phyloP scores from a whole-genome alignment of 2,888 invertebrate species.

The Cantharis rustica region DNA sequence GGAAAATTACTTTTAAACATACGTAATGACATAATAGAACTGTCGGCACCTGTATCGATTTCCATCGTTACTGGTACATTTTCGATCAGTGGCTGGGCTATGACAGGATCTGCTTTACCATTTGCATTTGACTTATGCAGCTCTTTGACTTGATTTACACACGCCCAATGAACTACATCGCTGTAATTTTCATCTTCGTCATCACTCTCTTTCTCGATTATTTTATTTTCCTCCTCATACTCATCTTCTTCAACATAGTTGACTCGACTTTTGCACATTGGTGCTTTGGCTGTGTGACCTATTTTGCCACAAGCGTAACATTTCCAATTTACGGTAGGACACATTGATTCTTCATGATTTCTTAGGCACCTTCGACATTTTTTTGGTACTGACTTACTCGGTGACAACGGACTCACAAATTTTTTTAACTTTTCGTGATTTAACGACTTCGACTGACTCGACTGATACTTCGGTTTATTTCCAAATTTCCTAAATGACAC shows the following conservation, averaged over 20 bases:
- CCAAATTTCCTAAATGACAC: background rate
- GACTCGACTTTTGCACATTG: background rate
- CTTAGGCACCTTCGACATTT: background rate
- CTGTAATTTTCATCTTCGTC: background rate
- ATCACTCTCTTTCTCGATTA: background rate
- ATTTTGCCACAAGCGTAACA: too few species aligned
- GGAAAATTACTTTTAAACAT: too few species aligned
- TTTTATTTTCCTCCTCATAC: background rate
- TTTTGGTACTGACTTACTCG: too few species aligned
- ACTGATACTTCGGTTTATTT: background rate
- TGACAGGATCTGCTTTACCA: background rate
- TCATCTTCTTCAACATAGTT: background rate
- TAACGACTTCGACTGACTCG: background rate
- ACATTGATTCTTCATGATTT: background rate
- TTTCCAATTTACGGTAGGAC: background rate
- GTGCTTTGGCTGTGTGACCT: background rate
- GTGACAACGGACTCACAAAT: background rate
- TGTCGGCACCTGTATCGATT: too few species aligned
- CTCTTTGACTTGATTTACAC: background rate
- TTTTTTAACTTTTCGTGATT: background rate
- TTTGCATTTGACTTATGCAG: background rate
- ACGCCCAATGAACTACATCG: background rate
- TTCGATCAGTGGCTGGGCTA: background rate
- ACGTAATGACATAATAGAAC: too few species aligned
- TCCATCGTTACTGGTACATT: background rate